Base-by-base conservation (phyloP, 1,140 invertebrate genomes). In the Hormaphis cornu region DNA sequence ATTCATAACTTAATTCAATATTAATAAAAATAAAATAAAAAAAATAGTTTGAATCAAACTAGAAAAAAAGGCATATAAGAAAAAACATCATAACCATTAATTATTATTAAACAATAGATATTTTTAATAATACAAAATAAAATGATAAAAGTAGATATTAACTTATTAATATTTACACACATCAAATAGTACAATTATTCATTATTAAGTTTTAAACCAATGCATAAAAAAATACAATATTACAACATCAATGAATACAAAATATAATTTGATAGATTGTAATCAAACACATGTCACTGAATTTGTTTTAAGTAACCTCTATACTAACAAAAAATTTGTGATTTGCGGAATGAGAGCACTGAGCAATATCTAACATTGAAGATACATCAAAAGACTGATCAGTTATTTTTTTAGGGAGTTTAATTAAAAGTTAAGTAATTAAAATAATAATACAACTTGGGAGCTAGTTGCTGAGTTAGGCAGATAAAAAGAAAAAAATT, bases 41-140 rank as follows among this genome's bases (percentile, higher is more conserved):
- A 61, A 66, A 66, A 50, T 0, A 16, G 22, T 22, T 6, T 9
- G 30, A 46, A 50, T 50, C 2, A 20, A 50, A 50, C n/a, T n/a
- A 48, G 50, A 16, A 44, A 12, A 66, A 66, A 48, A 24, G 26
- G 42, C 22, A 20, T 61, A 12, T 61, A 61, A 61, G 58, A 61
- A 61, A 37, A 61, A 61, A 61, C 37, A 44, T 61, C 16, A 28
- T 44, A 33, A 66, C 61, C 42, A 2, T 50, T 48, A 58, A 9
- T 12, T 30, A 20, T 24, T 46, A 56, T 16, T 40, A 58, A 58
- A 24, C 54, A 58, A 42, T 53, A n/a, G 14, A 37, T 40, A 22
- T 12, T 37, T 37, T 16, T 37, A 48, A 66, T 66, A 66, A 35
- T 50, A 50, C n/a, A 66, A 50, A 66, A 66, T 66, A 35, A 50